These are phyloP conservation scores for Ceryle rudis DNA, from an alignment of 2,797 vertebrate species.

Conservation along the genomic window DNA sequence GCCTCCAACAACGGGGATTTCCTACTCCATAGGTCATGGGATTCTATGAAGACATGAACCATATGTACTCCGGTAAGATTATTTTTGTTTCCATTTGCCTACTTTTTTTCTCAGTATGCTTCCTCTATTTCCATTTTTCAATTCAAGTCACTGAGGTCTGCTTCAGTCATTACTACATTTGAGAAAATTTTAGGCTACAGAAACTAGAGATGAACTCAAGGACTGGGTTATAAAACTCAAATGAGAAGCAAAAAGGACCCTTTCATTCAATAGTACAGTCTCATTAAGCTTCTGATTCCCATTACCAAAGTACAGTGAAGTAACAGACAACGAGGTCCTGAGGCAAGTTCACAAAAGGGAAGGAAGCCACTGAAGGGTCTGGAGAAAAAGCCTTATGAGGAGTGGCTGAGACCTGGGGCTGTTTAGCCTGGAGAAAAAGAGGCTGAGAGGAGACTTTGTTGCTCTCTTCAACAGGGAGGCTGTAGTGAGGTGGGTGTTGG, in stretches of 20 bases:
- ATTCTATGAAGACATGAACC: constrained; percentile 46
- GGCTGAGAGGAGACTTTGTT: no score
- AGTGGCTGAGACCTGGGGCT: no score
- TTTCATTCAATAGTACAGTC: neutral
- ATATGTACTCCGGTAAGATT: constrained; percentile 6
- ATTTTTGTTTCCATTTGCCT: constrained; percentile 62
- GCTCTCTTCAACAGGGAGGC: no score
- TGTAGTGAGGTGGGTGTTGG: no score
- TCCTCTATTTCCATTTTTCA: constrained; percentile 34
- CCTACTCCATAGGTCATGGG: neutral
- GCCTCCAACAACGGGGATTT: constrained; percentile 46
- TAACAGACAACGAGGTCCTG: neutral
- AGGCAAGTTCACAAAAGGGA: no score
- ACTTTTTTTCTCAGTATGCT: constrained; percentile 24
- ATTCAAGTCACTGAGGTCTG: constrained; percentile 40
- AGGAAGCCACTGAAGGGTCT: no score
- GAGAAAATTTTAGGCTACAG: constrained; percentile 13
- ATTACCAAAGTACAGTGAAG: neutral
- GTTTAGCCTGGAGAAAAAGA: no score
- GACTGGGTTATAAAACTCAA: neutral
- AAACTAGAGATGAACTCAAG: neutral
- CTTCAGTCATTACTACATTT: constrained; percentile 15
- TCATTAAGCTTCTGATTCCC: neutral
- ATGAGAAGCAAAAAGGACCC: neutral
- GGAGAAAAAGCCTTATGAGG: no score